These are phyloP conservation scores for Argyrosomus japonicus DNA, from an alignment of 2,113 vertebrate genomes.

Conservation along the genomic window DNA sequence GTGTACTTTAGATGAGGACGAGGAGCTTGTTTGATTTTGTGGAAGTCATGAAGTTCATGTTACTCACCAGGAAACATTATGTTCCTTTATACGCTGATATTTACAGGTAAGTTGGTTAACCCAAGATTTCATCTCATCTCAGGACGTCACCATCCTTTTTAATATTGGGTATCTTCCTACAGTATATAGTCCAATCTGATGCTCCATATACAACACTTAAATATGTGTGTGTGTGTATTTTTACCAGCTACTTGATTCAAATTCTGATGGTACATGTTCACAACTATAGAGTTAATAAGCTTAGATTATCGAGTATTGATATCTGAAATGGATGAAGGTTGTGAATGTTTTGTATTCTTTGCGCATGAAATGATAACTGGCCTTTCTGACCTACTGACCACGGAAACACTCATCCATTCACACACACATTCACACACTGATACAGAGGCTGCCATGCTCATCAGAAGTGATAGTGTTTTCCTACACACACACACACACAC, in stretches of 20 bases:
- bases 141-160: neutral
- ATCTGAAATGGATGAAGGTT: neutral
- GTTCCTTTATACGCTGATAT: neutral
- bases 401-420: too few species aligned
- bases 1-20: slow-evolving; percentile 2
- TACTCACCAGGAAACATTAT: neutral
- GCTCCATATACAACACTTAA: too few species aligned
- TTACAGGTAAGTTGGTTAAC: neutral
- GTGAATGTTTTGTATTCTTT: neutral
- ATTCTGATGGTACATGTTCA: too few species aligned
- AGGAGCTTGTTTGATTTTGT: neutral
- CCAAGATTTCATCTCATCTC: neutral
- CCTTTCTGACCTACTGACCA: too few species aligned
- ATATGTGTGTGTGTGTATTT: too few species aligned
- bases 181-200: neutral
- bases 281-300: neutral
- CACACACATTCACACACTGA: neutral
- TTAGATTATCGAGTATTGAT: neutral
- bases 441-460: too few species aligned
- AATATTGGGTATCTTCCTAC: neutral
- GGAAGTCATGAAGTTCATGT: neutral
- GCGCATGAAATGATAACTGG: neutral
- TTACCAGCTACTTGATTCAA: too few species aligned
- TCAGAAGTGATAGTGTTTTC: too few species aligned
- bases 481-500: too few species aligned